These are phyloP conservation scores for Diadegma fenestrale DNA, from an alignment of 2,888 invertebrate genomes.

Conservation along the genomic window DNA sequence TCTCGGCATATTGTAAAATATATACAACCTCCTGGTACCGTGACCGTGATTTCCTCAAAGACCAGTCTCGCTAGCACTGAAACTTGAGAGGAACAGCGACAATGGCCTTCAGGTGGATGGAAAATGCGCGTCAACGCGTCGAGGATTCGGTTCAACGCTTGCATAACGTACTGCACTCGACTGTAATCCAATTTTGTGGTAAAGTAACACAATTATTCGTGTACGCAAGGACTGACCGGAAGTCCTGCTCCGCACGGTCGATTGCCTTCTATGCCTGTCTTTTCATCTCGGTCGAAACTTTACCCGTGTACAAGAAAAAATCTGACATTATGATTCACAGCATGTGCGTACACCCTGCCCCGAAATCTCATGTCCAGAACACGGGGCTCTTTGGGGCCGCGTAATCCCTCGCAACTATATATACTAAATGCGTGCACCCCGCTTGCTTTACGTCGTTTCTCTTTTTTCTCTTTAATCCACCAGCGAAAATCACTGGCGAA, in stretches of 20 bases:
- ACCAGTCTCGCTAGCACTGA: slow-evolving; percentile 20
- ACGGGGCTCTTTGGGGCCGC: slow-evolving; percentile 53
- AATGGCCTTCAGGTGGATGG: slow-evolving; percentile 38
- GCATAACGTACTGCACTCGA: slow-evolving; percentile 76
- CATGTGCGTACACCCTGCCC: slow-evolving; percentile 19
- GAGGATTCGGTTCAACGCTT: slow-evolving; percentile 73
- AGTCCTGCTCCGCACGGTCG: slow-evolving; percentile 72
- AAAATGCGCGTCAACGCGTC: slow-evolving; percentile 26
- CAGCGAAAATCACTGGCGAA: slow-evolving; percentile 18
- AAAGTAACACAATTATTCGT: slow-evolving; percentile 79
- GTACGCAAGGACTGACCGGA: slow-evolving; percentile 80
- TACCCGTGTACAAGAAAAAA: slow-evolving; percentile 24
- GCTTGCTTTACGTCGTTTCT: slow-evolving; percentile 45
- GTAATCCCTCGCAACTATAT: slow-evolving; percentile 32
- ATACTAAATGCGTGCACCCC: slow-evolving; percentile 51
- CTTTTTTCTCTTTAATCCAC: slow-evolving; percentile 2
- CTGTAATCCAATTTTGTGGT: slow-evolving; percentile 81
- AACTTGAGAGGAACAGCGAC: slow-evolving; percentile 52
- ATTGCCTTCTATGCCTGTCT: slow-evolving; percentile 11
- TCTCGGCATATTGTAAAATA: not conserved
- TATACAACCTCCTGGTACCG: not conserved
- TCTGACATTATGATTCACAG: slow-evolving; percentile 33
- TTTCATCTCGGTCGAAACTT: slow-evolving; percentile 65
- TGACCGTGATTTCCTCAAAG: not conserved
- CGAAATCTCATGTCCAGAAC: slow-evolving; percentile 22